These are phyloP conservation scores for Tauraco hartlaubi DNA, from an alignment of 2,797 vertebrate genomes.

Conservation along the genomic window DNA sequence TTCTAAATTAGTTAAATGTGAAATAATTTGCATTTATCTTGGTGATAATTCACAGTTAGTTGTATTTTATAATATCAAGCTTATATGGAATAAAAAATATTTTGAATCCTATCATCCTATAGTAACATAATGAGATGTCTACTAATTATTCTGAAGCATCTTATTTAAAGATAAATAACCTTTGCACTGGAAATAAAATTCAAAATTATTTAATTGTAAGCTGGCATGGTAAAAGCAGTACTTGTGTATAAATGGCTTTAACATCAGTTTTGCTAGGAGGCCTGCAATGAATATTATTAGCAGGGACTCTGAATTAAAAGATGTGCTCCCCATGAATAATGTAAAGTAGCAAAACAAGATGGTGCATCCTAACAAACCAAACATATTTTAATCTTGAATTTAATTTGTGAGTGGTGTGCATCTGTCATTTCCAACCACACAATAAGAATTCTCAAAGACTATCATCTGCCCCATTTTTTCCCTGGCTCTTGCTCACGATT, in stretches of 20 bases:
- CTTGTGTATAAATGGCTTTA: neutral
- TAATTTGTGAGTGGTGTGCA: neutral
- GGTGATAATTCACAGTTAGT: neutral
- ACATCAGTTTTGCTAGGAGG: neutral
- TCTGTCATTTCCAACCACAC: neutral
- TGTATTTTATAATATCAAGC: neutral
- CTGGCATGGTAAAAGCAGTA: neutral
- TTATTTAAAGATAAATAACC: neutral
- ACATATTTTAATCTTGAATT: neutral
- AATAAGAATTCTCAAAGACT: neutral
- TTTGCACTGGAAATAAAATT: slow-evolving; percentile 6
- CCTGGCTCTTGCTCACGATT: neutral
- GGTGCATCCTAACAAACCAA: neutral
- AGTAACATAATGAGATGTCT: neutral
- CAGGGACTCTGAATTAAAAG: neutral
- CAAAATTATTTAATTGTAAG: neutral
- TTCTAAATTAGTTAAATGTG: neutral
- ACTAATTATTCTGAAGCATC: neutral
- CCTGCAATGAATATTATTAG: neutral
- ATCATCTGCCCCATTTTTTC: neutral
- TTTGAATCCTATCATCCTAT: neutral
- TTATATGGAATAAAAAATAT: neutral
- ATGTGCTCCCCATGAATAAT: neutral
- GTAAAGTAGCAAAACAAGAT: neutral
- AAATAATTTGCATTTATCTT: neutral